Percentiles rank a stretch among this genome's conserved stretches.
Evolutionary conservation across 2,797 vertebrate species (phyloP).

Genomic region (Amphiprion clarkii): DNA sequence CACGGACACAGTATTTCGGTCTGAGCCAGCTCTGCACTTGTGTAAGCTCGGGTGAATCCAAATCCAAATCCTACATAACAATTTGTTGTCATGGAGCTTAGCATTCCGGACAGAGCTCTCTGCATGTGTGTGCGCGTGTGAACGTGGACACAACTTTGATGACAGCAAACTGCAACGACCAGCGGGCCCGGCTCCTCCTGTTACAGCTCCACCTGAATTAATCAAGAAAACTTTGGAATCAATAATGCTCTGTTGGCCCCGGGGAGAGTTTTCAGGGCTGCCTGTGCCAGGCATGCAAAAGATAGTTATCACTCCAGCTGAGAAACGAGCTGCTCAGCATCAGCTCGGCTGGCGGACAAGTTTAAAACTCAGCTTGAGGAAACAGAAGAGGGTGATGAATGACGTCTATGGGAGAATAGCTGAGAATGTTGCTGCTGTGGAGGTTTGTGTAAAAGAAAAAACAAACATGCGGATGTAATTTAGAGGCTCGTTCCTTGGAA

Average conservation of each 20-base stretch:
- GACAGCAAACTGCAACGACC: slow-evolving; percentile 20
- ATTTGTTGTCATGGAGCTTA: slow-evolving; percentile 68
- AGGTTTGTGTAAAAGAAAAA: slow-evolving; percentile 47
- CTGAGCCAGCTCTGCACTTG: slow-evolving; percentile 52
- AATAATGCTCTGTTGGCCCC: slow-evolving; percentile 36
- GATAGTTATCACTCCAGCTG: slow-evolving; percentile 73
- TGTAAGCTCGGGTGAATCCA: slow-evolving; percentile 56
- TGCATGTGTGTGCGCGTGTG: not conserved
- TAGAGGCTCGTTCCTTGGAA: slow-evolving; percentile 3
- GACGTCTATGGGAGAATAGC: slow-evolving; percentile 39
- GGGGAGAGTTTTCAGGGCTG: slow-evolving; percentile 28
- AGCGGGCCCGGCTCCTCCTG: not conserved
- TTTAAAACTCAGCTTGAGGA: slow-evolving; percentile 73
- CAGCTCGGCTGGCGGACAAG: slow-evolving; percentile 37
- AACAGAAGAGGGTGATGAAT: slow-evolving; percentile 67
- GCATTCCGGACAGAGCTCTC: slow-evolving; percentile 39
- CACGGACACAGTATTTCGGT: slow-evolving; percentile 35
- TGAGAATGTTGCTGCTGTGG: slow-evolving; percentile 23
- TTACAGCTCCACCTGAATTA: slow-evolving; percentile 45
- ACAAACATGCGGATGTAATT: not conserved
- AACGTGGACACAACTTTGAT: slow-evolving; percentile 14
- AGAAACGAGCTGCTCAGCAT: slow-evolving; percentile 66
- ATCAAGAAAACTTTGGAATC: slow-evolving; percentile 59
- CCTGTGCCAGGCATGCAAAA: slow-evolving; percentile 43
- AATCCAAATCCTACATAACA: slow-evolving; percentile 65